Percentiles rank a stretch among this genome's conserved stretches.
phyloP scores from a whole-genome alignment of 2,888 invertebrate genomes.

The Teleogryllus oceanicus region DNA sequence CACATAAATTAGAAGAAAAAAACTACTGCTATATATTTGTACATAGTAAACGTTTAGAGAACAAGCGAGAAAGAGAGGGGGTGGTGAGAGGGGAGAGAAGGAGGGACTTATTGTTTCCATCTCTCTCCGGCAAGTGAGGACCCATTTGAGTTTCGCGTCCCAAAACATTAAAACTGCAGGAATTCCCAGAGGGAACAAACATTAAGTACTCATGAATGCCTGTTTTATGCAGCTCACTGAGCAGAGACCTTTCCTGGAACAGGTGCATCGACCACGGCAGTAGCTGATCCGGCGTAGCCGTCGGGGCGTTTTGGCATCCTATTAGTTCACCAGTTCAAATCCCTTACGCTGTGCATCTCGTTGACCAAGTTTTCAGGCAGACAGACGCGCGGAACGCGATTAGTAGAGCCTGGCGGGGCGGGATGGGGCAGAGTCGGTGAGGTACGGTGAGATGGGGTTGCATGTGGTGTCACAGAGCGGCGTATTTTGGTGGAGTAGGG shows the following conservation, averaged over 20 bases:
- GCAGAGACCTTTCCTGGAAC: background rate
- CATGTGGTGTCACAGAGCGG: no score
- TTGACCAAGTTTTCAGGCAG: background rate
- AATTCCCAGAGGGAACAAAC: background rate
- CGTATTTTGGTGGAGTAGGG: background rate
- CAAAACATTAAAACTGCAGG: constrained; percentile 2
- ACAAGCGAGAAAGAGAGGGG: no score
- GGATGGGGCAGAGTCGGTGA: no score
- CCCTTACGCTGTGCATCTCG: background rate
- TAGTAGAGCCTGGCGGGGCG: no score
- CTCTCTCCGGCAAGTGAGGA: background rate
- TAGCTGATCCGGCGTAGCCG: background rate
- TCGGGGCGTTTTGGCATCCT: background rate
- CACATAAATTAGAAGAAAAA: no score
- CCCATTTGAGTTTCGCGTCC: background rate
- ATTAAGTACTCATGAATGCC: background rate
- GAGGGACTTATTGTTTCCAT: background rate
- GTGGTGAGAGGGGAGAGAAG: no score
- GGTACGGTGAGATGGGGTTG: no score
- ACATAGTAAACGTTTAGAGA: no score
- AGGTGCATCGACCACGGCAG: constrained; percentile 3
- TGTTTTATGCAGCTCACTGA: background rate
- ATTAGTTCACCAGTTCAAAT: background rate
- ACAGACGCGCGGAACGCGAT: no score
- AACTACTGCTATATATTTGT: no score